Percentiles rank a stretch among this genome's conserved stretches.
Conservation (phyloP, 2,888 invertebrate species). For the Xylocampa areola region DNA sequence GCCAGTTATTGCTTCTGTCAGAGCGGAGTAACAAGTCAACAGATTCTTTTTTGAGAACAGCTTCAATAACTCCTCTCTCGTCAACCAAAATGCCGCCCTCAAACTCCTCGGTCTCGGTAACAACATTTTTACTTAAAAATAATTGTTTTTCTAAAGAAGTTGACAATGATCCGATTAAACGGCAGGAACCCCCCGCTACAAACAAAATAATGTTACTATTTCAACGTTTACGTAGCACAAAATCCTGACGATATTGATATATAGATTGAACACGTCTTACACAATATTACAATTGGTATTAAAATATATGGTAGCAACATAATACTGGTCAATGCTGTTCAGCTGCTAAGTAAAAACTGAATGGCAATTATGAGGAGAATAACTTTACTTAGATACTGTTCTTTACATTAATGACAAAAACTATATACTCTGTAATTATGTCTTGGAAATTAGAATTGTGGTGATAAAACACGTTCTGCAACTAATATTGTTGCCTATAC, state of each 20-base stretch:
- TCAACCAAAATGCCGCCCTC: conserved; percentile 91
- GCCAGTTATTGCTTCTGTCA: conserved; percentile 59
- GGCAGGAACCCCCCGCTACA: conserved; percentile 44
- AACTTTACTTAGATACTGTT: conserved; percentile 26
- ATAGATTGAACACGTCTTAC: conserved; percentile 47
- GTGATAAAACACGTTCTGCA: conserved; percentile 30
- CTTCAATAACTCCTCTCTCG: conserved; percentile 89
- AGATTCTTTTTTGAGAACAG: conserved; percentile 83
- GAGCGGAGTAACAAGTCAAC: conserved; percentile 66
- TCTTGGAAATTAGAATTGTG: conserved; percentile 28
- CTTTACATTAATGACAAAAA: conserved; percentile 48
- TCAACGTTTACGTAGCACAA: not conserved
- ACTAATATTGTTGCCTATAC: conserved; percentile 4
- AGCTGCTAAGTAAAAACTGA: conserved; percentile 51
- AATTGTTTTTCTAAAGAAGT: conserved; percentile 65
- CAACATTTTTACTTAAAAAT: conserved; percentile 83
- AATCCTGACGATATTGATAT: conserved; percentile 4
- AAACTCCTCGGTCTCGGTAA: conserved; percentile 85
- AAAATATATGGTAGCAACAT: conserved; percentile 49
- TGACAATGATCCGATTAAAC: conserved; percentile 34
- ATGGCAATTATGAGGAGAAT: conserved; percentile 25
- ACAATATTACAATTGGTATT: conserved; percentile 38
- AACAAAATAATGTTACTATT: conserved; percentile 28
- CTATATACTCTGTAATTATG: conserved; percentile 43
- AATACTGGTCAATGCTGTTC: conserved; percentile 38